These are phyloP conservation scores for Campoletis sonorensis DNA, from an alignment of 1,140 invertebrate species.

Conservation along the genomic window DNA sequence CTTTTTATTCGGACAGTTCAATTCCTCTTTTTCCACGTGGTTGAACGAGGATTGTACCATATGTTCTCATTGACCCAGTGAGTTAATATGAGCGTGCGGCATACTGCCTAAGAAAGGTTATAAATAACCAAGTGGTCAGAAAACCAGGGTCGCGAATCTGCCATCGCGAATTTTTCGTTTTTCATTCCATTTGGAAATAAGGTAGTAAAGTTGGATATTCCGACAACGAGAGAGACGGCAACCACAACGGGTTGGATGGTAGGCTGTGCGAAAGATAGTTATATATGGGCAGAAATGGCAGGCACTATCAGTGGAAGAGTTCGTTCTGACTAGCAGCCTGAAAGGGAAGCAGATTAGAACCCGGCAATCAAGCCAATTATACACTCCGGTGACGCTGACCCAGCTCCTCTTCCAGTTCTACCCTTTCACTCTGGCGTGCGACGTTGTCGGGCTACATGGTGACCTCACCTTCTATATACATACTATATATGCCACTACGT, in stretches of 20 bases:
- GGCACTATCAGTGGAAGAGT: constrained; percentile 36
- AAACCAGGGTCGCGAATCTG: constrained; percentile 53
- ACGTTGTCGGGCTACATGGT: constrained; percentile 12
- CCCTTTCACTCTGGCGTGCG: constrained; percentile 14
- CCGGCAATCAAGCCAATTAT: constrained; percentile 76
- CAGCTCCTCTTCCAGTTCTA: constrained; percentile 62
- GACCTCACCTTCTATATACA: constrained; percentile 15
- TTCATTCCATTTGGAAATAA: constrained; percentile 29
- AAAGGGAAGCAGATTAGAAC: constrained; percentile 73
- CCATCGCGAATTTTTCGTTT: constrained; percentile 34
- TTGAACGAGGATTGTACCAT: constrained; percentile 24
- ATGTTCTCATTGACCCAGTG: constrained; percentile 54
- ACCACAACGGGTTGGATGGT: background rate
- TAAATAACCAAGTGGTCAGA: constrained; percentile 62
- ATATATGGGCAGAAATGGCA: constrained; percentile 42
- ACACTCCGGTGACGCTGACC: constrained; percentile 75
- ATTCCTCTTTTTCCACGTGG: constrained; percentile 53
- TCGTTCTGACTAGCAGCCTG: constrained; percentile 57
- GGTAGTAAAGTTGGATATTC: constrained; percentile 15
- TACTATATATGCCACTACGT: background rate
- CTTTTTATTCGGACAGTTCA: background rate
- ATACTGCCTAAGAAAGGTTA: constrained; percentile 46
- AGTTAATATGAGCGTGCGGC: background rate
- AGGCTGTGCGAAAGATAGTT: background rate
- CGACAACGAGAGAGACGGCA: constrained; percentile 3